Conservation (phyloP, 1,140 invertebrate genomes). For the Sinonovacula constricta region DNA sequence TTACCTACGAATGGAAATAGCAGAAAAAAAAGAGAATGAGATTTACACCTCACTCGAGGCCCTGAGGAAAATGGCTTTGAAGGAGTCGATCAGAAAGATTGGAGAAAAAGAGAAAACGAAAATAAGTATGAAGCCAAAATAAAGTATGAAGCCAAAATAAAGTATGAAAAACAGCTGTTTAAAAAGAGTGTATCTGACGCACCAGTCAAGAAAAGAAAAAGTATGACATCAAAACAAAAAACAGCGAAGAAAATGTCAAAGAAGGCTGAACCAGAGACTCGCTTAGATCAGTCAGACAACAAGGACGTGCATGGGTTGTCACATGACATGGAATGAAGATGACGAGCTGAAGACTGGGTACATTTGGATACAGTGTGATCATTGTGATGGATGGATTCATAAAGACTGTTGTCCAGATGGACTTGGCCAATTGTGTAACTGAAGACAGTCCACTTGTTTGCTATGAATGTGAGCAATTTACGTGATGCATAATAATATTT, state of each 20-base stretch:
- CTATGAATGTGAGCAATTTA: not conserved
- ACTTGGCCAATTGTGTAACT: not conserved
- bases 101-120: no score
- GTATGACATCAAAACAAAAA: not conserved
- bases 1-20: not conserved
- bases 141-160: slow-evolving; percentile 2
- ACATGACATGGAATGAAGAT: not conserved
- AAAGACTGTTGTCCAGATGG: slow-evolving; percentile 16
- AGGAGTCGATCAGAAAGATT: not conserved
- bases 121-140: no score
- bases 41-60: not conserved
- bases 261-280: no score
- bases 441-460: not conserved
- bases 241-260: not conserved
- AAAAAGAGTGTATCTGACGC: not conserved
- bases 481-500: not conserved
- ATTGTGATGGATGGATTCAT: slow-evolving; percentile 20
- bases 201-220: not conserved
- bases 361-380: slow-evolving; percentile 19
- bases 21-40: slow-evolving; percentile 1
- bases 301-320: not conserved
- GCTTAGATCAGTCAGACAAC: no score
- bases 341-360: not conserved
- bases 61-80: not conserved
- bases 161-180: not conserved